Conservation (phyloP, 2,113 vertebrate genomes). For the Grammomys dolichurus region DNA sequence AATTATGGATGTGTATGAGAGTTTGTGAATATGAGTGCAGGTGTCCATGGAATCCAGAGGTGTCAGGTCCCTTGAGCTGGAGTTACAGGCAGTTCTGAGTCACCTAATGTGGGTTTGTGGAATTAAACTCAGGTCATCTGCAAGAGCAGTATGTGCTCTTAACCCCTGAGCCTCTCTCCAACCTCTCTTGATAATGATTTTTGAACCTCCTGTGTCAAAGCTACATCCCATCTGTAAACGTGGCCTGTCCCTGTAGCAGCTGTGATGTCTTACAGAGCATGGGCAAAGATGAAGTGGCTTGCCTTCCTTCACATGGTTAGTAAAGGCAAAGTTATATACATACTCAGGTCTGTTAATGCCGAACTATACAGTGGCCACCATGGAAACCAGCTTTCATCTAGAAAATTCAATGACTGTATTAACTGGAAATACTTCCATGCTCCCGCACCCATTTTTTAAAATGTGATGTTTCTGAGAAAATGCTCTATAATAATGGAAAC, state of each 20-base stretch:
- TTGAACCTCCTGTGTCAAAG: background rate
- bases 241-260: background rate
- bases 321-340: background rate
- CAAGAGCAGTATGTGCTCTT: background rate
- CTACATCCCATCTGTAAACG: background rate
- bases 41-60: background rate
- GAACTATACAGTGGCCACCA: background rate
- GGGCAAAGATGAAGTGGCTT: background rate
- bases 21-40: background rate
- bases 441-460: background rate
- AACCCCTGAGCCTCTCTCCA: background rate
- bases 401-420: slow-evolving; percentile 1
- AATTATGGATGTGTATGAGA: background rate
- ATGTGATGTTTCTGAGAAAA: slow-evolving; percentile 49
- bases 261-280: background rate
- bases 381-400: background rate
- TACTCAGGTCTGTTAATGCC: background rate
- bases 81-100: background rate
- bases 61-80: background rate
- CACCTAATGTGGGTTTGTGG: background rate
- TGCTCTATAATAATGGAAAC: slow-evolving; percentile 50
- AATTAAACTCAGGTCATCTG: background rate
- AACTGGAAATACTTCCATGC: slow-evolving; percentile 26
- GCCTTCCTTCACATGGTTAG: background rate
- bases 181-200: background rate